Evolutionary conservation across 2,888 invertebrate species (phyloP).

Genomic region (Lycia hirtaria): DNA sequence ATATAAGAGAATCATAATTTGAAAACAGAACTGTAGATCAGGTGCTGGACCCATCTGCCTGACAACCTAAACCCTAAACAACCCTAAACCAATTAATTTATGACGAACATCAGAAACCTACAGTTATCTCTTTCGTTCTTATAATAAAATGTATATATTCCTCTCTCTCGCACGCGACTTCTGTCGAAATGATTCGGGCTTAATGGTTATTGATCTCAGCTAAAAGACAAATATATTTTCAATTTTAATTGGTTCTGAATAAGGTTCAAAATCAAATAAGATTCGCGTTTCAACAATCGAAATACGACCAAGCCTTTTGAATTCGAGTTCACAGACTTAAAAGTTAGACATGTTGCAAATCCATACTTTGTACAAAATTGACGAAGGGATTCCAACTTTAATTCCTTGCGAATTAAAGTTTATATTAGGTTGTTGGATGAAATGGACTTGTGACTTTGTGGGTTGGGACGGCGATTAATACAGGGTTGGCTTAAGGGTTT

Average conservation of each 20-base stretch:
- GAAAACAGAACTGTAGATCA: constrained; percentile 80
- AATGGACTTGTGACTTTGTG: constrained; percentile 74
- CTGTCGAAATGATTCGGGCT: constrained; percentile 75
- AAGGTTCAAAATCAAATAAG: constrained; percentile 41
- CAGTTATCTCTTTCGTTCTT: constrained; percentile 57
- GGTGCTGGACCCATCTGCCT: constrained; percentile 73
- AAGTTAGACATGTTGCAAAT: constrained; percentile 67
- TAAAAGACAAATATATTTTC: constrained; percentile 49
- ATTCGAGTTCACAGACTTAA: constrained; percentile 76
- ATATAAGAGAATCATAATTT: constrained; percentile 52
- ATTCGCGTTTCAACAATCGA: constrained; percentile 49
- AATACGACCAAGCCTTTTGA: constrained; percentile 71
- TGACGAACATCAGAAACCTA: constrained; percentile 55
- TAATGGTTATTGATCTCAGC: constrained; percentile 79
- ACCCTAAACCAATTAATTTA: constrained; percentile 60
- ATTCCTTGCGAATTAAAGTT: constrained; percentile 51
- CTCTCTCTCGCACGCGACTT: constrained; percentile 68
- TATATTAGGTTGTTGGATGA: constrained; percentile 53
- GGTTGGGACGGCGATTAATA: constrained; percentile 82
- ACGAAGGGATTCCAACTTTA: constrained; percentile 50
- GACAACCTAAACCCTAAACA: no score
- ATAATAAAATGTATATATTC: constrained; percentile 46
- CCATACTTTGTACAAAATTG: constrained; percentile 51
- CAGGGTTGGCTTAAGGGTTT: constrained; percentile 86
- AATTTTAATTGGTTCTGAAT: constrained; percentile 48